phyloP scores from a whole-genome alignment of 2,888 invertebrate genomes.

The Synanthedon myopaeformis region DNA sequence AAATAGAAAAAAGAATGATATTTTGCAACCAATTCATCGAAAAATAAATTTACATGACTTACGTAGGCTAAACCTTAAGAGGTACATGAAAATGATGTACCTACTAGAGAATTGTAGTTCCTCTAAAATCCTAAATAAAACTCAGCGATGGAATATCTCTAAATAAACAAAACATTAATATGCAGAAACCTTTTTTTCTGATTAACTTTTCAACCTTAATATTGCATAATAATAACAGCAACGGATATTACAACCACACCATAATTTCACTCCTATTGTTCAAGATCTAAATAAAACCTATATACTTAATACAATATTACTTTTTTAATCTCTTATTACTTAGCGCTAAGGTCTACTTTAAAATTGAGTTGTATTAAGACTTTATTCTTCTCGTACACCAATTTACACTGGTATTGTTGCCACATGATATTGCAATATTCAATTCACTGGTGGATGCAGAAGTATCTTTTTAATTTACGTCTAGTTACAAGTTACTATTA shows the following conservation, averaged over 20 bases:
- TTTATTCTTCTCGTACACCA: constrained; percentile 2
- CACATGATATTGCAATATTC: constrained; percentile 3
- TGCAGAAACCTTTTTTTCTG: too few species aligned
- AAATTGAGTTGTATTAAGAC: constrained; percentile 1
- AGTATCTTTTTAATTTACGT: not conserved
- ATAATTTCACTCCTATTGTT: not conserved
- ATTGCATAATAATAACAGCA: not conserved
- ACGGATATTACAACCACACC: not conserved
- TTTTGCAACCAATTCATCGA: too few species aligned
- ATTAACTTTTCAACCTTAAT: not conserved
- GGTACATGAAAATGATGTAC: too few species aligned
- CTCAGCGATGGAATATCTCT: too few species aligned
- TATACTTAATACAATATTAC: too few species aligned
- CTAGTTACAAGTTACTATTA: not conserved
- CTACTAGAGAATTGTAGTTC: too few species aligned
- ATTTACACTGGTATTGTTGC: constrained; percentile 7
- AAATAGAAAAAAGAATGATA: too few species aligned
- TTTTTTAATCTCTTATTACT: not conserved
- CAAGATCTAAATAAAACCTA: not conserved
- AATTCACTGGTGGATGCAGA: not conserved
- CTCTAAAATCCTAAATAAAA: too few species aligned
- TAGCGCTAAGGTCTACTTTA: not conserved
- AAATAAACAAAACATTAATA: too few species aligned
- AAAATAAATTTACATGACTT: too few species aligned
- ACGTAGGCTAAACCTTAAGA: too few species aligned